A percentile compares a stretch with the other conserved stretches of the same genome.
These are phyloP conservation scores for Erebia epiphron DNA, from an alignment of 2,888 invertebrate genomes.

Conservation along the genomic window DNA sequence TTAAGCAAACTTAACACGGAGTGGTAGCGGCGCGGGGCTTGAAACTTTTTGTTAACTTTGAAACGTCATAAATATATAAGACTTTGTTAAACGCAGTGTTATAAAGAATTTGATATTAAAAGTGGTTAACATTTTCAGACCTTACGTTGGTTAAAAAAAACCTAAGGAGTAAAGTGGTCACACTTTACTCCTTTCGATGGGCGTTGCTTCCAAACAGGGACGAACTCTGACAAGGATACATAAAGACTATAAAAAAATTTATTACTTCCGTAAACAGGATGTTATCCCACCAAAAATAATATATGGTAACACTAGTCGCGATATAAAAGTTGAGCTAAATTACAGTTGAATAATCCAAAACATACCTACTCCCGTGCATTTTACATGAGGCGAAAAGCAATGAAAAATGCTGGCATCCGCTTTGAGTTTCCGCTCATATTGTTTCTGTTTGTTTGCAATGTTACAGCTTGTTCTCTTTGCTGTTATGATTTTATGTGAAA, in stretches of 20 bases:
- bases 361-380: constrained; percentile 27
- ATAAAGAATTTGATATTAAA: no score
- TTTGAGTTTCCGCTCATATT: constrained; percentile 8
- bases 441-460: constrained; percentile 7
- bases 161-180: no score
- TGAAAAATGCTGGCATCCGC: constrained; percentile 13
- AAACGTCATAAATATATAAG: no score
- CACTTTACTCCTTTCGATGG: no score
- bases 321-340: constrained; percentile 38
- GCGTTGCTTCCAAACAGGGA: no score
- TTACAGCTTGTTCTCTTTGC: background rate
- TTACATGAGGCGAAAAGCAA: constrained; percentile 24
- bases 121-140: no score
- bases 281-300: constrained; percentile 6
- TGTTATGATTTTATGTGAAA: constrained; percentile 2
- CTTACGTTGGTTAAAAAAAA: no score
- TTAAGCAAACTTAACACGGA: no score
- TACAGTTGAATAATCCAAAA: constrained; percentile 36
- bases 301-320: constrained; percentile 38
- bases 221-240: no score
- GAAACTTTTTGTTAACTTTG: no score
- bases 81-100: no score
- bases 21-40: no score
- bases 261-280: background rate
- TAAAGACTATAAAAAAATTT: background rate